Conservation (phyloP, 2,113 vertebrate species). For the Mystacornis crossleyi region DNA sequence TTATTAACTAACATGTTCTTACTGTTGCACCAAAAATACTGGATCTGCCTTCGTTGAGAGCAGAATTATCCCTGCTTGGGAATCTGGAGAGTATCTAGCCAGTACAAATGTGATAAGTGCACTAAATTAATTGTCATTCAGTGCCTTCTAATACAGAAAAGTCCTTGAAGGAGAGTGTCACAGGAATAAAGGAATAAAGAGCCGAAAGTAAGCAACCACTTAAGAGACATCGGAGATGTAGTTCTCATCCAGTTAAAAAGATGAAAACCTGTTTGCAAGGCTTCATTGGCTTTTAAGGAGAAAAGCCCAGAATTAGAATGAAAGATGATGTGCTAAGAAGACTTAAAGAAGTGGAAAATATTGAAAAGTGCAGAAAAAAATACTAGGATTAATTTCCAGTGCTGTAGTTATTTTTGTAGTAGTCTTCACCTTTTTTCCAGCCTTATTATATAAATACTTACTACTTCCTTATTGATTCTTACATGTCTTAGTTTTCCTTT, state of each 20-base stretch:
- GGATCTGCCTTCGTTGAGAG: not conserved
- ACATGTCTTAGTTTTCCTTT: not conserved
- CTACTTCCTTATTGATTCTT: not conserved
- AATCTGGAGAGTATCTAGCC: not conserved
- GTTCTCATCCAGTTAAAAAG: not conserved
- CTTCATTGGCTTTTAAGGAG: slow-evolving; percentile 14
- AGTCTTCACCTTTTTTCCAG: not conserved
- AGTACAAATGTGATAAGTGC: not conserved
- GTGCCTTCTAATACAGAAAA: not conserved
- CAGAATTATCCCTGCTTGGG: not conserved
- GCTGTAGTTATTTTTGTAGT: not conserved
- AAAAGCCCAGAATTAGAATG: not conserved
- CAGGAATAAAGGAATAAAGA: slow-evolving; percentile 9
- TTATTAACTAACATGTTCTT: not conserved
- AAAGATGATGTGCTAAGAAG: not conserved
- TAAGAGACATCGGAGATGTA: not conserved
- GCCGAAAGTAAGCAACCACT: slow-evolving; percentile 3
- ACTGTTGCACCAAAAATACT: not conserved
- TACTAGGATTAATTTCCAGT: not conserved
- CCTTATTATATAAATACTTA: not conserved
- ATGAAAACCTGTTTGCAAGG: not conserved
- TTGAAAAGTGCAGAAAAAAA: not conserved
- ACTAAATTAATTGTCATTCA: slow-evolving; percentile 40
- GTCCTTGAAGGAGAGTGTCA: slow-evolving; percentile 28
- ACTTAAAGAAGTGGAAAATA: not conserved